A percentile compares a stretch with the other conserved stretches of the same genome.
Evolutionary conservation across 1,140 invertebrate species (phyloP).

Genomic region (Marisa cornuarietis): DNA sequence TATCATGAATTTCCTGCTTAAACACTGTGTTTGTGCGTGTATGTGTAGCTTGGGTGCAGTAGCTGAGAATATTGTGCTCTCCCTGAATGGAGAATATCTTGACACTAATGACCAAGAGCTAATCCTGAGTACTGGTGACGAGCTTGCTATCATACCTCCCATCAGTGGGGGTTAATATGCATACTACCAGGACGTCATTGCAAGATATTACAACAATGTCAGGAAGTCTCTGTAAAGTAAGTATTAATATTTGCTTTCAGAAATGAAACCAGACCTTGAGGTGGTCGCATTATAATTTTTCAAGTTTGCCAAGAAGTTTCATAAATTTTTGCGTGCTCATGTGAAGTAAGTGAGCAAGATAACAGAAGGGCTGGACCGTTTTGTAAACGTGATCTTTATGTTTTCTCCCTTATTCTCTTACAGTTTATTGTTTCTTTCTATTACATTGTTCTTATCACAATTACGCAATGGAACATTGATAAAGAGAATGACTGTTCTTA

Average conservation of each 20-base stretch:
- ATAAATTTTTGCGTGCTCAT: no score
- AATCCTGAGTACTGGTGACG: conserved; percentile 74
- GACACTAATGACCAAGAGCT: conserved; percentile 68
- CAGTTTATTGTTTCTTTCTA: not conserved
- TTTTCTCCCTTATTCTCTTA: not conserved
- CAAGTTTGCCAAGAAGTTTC: no score
- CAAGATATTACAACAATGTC: not conserved
- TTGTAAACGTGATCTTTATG: not conserved
- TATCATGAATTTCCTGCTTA: no score
- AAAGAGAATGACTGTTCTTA: not conserved
- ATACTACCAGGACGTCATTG: no score
- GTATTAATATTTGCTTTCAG: no score
- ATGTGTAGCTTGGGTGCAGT: conserved; percentile 63
- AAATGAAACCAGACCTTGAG: no score
- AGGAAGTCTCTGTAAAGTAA: not conserved
- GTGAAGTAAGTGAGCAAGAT: no score
- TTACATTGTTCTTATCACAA: not conserved
- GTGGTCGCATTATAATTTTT: no score
- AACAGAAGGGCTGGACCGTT: no score
- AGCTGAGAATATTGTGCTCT: conserved; percentile 77
- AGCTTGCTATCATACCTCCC: conserved; percentile 86
- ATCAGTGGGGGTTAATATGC: conserved; percentile 78
- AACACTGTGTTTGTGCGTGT: conserved; percentile 2
- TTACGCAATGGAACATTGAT: not conserved
- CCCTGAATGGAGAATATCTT: conserved; percentile 83